Conservation (phyloP, 2,797 vertebrate species). For the Chloroceryle inda region DNA sequence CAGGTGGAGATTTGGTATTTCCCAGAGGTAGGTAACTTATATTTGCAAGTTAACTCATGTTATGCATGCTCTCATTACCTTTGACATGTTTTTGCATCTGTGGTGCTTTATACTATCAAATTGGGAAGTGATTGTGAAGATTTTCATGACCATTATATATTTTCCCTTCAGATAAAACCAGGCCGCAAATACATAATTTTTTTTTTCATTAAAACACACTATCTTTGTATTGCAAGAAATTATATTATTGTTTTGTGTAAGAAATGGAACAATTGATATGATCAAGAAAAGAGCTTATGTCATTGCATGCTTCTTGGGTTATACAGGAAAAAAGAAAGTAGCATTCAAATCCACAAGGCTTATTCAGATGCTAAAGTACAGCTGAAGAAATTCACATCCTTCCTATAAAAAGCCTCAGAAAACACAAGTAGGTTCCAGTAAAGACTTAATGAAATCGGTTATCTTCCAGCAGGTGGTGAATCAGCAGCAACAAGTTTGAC, state of each 20-base stretch:
- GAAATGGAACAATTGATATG: neutral
- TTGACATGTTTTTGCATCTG: neutral
- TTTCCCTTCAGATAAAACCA: neutral
- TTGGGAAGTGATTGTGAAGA: neutral
- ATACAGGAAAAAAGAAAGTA: neutral
- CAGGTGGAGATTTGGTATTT: neutral
- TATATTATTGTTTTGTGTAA: neutral
- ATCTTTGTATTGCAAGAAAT: neutral
- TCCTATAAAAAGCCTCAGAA: neutral
- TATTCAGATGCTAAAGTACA: neutral
- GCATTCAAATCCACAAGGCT: neutral
- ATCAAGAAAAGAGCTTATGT: neutral
- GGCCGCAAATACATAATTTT: neutral
- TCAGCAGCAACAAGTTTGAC: neutral
- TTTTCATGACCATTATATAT: neutral
- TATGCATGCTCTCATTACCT: neutral
- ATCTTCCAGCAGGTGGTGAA: neutral
- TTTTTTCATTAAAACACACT: neutral
- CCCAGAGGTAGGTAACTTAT: neutral
- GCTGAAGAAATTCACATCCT: neutral
- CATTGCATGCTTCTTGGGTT: neutral
- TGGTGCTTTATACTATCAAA: neutral
- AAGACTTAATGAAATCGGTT: neutral
- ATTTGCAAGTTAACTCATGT: neutral
- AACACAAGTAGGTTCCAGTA: neutral